Evolutionary conservation across 37 sponge, comb jelly and placozoan species (phyloP).

Genomic region (Mnemiopsis leidyi): DNA sequence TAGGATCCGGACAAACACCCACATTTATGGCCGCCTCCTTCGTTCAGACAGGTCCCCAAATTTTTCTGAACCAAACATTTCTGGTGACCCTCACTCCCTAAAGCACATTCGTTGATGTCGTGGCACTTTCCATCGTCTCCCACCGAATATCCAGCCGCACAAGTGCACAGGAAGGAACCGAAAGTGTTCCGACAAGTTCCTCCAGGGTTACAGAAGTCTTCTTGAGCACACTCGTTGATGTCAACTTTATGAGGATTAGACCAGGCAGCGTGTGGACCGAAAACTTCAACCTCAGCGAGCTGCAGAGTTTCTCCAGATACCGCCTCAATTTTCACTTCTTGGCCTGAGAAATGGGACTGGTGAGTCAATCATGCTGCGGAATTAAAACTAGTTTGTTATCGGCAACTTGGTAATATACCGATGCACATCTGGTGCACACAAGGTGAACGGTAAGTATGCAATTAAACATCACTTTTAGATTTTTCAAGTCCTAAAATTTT

Average conservation of each 20-base stretch:
- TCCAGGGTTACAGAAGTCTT: neutral
- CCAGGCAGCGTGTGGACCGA: too few relatives aligned
- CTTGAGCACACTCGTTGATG: neutral
- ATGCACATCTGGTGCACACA: too few relatives aligned
- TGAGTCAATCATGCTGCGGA: too few relatives aligned
- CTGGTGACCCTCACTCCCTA: neutral
- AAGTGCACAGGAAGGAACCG: neutral
- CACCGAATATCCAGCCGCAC: neutral
- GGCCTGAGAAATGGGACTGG: too few relatives aligned
- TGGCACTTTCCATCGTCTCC: slow-evolving; percentile 18
- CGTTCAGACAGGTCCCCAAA: neutral
- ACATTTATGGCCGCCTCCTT: neutral
- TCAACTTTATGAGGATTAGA: too few relatives aligned
- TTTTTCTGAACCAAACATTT: neutral
- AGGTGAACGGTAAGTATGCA: too few relatives aligned
- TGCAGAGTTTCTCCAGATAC: neutral
- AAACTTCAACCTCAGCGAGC: neutral
- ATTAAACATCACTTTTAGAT: too few relatives aligned
- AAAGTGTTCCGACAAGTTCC: neutral
- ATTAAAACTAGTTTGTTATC: too few relatives aligned
- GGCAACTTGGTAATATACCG: too few relatives aligned
- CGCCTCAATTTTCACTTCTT: neutral
- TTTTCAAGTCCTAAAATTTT: too few relatives aligned
- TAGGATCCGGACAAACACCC: neutral
- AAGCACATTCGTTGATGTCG: neutral